Base-by-base conservation (phyloP, 2,113 vertebrate species). In the Cheirogaleus medius region DNA sequence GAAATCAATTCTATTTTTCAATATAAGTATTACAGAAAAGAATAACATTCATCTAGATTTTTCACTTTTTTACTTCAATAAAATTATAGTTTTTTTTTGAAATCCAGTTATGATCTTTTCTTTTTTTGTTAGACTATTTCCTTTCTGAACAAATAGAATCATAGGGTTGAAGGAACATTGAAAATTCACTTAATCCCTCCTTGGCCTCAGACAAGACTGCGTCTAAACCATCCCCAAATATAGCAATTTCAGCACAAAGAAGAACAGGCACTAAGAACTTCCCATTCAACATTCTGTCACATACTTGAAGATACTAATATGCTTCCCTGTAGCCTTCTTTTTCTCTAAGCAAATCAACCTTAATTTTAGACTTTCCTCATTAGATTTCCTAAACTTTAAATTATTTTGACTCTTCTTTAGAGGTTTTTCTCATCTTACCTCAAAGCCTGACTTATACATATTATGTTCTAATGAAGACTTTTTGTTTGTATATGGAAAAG, bases 161-260 rank as follows among this genome's bases (percentile, higher is more conserved):
- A 81, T 27, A 95, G 58, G 84, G 49, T 97, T 97, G 94, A 97
- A 96, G 60, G 92, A 97, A 97, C 87, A 97, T 14, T 93, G 83
- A 93, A 69, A 97, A 97, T 98, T 96, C 84, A 94, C 73, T 97
- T 97, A 97, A 96, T 98, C 95, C 90, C 52, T 96, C 52, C 56
- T 97, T 98, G 96, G 94, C 97, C 47, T 97, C 90, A 81, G 94
- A 92, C 39, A 97, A 97, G 87, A 90, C 92, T 96, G 34, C 89
- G 80, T 97, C 92, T 97, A 96, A 97, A 97, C 80, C 80, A 96
- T 95, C 92, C 94, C 92, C 96, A 98, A 97, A 97, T 96, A 96
- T 90, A 97, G 90, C 86, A 94, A 97, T 91, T 97, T 97, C 76
- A 93, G 93, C 92, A 97, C 93, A 96, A 91, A 97, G 92, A 94